Evolutionary conservation across 2,113 vertebrate genomes (phyloP).

Genomic region (Rallus limicola): DNA sequence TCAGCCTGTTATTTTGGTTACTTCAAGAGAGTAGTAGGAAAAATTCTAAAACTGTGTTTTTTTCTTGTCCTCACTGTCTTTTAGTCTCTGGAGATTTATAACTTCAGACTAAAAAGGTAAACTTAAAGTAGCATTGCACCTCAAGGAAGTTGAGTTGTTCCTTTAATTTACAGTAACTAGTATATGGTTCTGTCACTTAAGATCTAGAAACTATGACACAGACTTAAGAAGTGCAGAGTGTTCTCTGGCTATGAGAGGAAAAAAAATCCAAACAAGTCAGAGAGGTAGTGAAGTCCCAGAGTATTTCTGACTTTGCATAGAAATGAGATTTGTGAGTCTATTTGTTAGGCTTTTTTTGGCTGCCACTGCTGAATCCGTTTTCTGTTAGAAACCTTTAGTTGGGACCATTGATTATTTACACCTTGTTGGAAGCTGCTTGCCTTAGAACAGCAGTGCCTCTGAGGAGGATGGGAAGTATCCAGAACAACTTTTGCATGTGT

Average conservation of each 20-base stretch:
- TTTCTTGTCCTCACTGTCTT: neutral
- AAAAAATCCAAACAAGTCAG: neutral
- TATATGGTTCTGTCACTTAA: neutral
- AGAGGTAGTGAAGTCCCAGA: neutral
- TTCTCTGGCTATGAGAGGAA: neutral
- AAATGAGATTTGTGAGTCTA: neutral
- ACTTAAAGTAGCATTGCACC: neutral
- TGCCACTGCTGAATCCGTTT: neutral
- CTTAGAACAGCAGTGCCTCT: neutral
- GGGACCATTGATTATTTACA: neutral
- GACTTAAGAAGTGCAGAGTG: neutral
- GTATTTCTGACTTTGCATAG: neutral
- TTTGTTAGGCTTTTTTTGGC: neutral
- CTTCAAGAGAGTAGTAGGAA: neutral
- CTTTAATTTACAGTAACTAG: neutral
- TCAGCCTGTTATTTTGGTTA: neutral
- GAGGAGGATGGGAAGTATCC: neutral
- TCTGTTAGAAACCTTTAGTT: neutral
- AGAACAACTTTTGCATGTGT: neutral
- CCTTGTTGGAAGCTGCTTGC: neutral
- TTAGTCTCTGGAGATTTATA: neutral
- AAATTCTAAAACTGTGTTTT: neutral
- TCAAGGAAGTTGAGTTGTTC: neutral
- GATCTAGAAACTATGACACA: neutral
- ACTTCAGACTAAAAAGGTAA: neutral